A percentile compares a stretch with the other conserved stretches of the same genome.
Evolutionary conservation across 2,797 vertebrate genomes (phyloP).

Genomic region (Gallinago solitaria): DNA sequence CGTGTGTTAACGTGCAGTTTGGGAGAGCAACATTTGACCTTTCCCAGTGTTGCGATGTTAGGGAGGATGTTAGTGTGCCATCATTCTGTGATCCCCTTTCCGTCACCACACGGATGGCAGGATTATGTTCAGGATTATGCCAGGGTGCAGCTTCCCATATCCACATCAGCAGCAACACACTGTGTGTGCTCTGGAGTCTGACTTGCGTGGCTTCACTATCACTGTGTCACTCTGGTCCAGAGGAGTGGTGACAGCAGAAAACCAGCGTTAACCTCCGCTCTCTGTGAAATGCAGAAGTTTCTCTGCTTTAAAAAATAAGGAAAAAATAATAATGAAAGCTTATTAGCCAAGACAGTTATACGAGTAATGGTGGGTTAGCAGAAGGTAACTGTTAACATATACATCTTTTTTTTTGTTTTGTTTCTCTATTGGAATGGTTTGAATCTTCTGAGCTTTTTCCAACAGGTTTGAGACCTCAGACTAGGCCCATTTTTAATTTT

Average conservation of each 20-base stretch:
- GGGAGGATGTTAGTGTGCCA: not conserved
- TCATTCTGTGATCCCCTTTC: not conserved
- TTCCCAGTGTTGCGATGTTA: not conserved
- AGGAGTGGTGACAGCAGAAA: not conserved
- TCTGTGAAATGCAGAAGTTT: not conserved
- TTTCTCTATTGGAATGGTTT: not conserved
- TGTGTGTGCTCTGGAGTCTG: not conserved
- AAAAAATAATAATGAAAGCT: not conserved
- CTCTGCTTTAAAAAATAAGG: not conserved
- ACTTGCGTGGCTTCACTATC: accelerated
- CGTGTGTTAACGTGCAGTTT: accelerated
- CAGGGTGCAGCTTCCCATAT: not conserved
- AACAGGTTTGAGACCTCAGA: not conserved
- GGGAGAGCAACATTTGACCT: not conserved
- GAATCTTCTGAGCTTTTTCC: not conserved
- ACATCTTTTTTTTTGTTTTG: not conserved
- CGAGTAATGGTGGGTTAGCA: not conserved
- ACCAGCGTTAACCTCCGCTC: accelerated
- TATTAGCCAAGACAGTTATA: not conserved
- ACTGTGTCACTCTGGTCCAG: accelerated
- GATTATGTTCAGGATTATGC: not conserved
- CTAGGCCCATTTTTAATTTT: not conserved
- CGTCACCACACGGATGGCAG: accelerated
- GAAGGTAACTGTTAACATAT: not conserved
- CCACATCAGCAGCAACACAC: accelerated